Evolutionary conservation across 2,797 vertebrate genomes (phyloP).

Genomic region (Hippoglossus hippoglossus): DNA sequence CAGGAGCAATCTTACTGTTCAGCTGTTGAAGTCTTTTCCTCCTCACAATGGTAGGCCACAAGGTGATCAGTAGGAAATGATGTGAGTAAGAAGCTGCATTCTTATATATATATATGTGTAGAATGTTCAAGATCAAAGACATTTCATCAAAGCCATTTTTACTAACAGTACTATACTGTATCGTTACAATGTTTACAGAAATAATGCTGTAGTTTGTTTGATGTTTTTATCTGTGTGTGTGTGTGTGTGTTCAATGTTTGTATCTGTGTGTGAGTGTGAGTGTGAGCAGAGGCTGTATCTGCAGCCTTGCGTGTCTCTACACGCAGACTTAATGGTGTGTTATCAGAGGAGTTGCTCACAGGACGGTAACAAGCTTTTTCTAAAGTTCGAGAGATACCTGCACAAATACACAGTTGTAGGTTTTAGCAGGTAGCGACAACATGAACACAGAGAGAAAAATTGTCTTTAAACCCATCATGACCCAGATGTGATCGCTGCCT

Average conservation of each 20-base stretch:
- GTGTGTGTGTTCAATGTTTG: constrained; percentile 5
- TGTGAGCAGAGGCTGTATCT: neutral
- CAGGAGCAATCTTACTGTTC: too few species aligned
- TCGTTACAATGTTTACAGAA: too few species aligned
- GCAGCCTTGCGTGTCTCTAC: neutral
- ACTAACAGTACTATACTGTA: too few species aligned
- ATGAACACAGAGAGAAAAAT: neutral
- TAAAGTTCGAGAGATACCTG: neutral
- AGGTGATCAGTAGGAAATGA: too few species aligned
- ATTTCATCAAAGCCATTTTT: too few species aligned
- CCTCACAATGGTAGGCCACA: too few species aligned
- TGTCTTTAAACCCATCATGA: constrained; percentile 29
- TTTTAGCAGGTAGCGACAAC: constrained; percentile 3
- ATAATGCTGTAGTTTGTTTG: too few species aligned
- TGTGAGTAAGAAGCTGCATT: too few species aligned
- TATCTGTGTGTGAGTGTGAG: neutral
- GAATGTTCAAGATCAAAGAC: too few species aligned
- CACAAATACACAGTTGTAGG: neutral
- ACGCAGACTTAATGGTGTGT: constrained; percentile 12
- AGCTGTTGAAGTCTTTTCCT: too few species aligned
- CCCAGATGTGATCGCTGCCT: constrained; percentile 38
- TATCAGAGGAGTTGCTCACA: neutral
- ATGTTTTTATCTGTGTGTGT: too few species aligned
- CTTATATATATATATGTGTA: too few species aligned
- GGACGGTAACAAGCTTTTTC: neutral